These are phyloP conservation scores for Pocillopora verrucosa DNA, from an alignment of 64 coral and sea anemone genomes.

Conservation along the genomic window DNA sequence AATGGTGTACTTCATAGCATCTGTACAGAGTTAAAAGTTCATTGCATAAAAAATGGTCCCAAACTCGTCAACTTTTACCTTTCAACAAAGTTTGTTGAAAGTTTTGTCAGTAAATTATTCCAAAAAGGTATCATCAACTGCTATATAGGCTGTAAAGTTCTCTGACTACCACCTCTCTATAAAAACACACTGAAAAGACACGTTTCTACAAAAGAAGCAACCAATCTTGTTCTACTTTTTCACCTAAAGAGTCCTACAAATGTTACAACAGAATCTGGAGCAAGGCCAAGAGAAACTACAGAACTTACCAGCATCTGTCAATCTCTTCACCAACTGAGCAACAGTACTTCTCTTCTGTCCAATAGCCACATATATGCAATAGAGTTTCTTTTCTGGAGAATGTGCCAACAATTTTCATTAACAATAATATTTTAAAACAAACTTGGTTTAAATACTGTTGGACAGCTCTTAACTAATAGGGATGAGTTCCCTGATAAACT, in stretches of 20 bases:
- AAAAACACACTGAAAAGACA: neutral
- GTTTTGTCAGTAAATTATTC: neutral
- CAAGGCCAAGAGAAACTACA: neutral
- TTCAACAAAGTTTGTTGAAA: neutral
- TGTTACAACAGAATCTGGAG: neutral
- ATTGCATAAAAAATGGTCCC: neutral
- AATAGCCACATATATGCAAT: constrained; percentile 99
- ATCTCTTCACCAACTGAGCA: constrained; percentile 93
- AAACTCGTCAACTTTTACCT: too few species aligned
- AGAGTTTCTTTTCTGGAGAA: constrained; percentile 89
- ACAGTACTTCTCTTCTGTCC: constrained; percentile 99
- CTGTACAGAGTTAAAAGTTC: constrained; percentile 25
- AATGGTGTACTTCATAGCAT: constrained; percentile 99
- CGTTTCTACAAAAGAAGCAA: neutral
- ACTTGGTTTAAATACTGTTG: too few species aligned
- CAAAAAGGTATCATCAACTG: too few species aligned
- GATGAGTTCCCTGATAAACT: too few species aligned
- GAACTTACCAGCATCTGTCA: constrained; percentile 85
- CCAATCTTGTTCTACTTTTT: neutral
- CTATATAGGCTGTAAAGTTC: too few species aligned
- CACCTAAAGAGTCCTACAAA: neutral
- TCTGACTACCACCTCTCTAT: too few species aligned
- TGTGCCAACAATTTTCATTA: neutral
- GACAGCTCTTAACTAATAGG: too few species aligned
- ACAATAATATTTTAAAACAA: too few species aligned